Evolutionary conservation across 2,888 invertebrate genomes (phyloP), one percentile per base, ranked within the genome.

Genomic region (Pandemis heparana): DNA sequence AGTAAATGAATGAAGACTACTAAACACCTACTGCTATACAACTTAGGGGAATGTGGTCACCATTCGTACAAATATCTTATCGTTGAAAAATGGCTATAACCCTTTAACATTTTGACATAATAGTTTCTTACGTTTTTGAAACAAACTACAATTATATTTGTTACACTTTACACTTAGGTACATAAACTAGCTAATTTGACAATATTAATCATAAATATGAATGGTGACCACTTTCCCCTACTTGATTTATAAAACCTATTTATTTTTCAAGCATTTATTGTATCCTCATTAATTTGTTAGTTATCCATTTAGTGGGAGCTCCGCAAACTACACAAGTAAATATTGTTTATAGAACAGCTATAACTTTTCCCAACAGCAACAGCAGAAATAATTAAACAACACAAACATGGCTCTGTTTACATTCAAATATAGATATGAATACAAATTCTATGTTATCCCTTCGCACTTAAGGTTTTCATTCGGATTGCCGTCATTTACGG

Each of bases 401-500:
- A 48, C 62, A 61, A 8, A 18, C 56, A 46, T 63, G 32, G 38
- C 63, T 53, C 43, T 61, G 62, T 63, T 72, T 56, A 62, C 53
- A 62, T 62, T 72, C 71, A 62, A 53, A 68, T 46, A 72, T 46
- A 72, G 67, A 72, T 67, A 38, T 46, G 62, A 59, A 23, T 64
- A 68, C 46, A 59, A 62, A 56, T 43, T 71, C 53, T 14, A 18
- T 23, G 56, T 63, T 53, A 56, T 63, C 53, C 62, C 51, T 65
- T 60, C 48, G 60, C 51, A 43, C 65, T 63, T 67, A 56, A 46
- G 67, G 32, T 39, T 65, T 48, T 65, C 16, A 39, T 66, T 71
- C 65, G 65, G 59, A 60, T 65, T 72, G 56, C 72, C 67, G 67
- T 72, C 72, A 72, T 67, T 72, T 63, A 48, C 43, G 56, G 18